These are phyloP conservation scores for Tapirus indicus DNA, from an alignment of 2,797 vertebrate genomes.

Conservation along the genomic window DNA sequence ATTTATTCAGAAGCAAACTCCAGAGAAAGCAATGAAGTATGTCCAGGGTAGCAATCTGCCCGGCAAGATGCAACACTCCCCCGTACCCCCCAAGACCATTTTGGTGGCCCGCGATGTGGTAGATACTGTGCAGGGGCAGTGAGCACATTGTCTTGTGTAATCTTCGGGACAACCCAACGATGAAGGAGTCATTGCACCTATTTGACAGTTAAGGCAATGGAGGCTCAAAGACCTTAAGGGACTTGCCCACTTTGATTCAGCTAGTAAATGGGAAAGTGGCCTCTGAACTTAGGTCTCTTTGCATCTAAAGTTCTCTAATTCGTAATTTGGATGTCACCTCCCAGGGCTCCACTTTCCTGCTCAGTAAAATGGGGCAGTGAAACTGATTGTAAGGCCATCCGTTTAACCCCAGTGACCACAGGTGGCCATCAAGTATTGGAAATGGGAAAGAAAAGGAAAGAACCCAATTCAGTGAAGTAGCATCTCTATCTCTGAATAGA, in stretches of 20 bases:
- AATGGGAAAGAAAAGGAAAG: neutral
- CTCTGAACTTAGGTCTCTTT: neutral
- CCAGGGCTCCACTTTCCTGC: neutral
- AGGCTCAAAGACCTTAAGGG: neutral
- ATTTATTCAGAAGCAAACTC: neutral
- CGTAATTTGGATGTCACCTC: neutral
- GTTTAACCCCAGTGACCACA: neutral
- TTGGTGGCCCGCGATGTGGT: too few relatives aligned
- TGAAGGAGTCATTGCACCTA: neutral
- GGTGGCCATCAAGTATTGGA: neutral
- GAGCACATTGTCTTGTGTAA: neutral
- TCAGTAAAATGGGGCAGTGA: neutral
- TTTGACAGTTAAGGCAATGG: neutral
- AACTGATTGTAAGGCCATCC: neutral
- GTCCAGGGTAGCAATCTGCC: neutral
- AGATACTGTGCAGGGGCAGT: neutral
- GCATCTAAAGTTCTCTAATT: neutral
- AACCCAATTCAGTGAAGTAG: neutral
- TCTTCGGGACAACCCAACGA: neutral
- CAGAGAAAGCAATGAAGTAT: neutral
- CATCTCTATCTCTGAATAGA: neutral
- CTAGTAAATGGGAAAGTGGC: neutral
- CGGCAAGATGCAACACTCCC: accelerated
- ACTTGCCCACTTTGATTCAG: neutral
- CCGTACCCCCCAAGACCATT: neutral